phyloP scores from a whole-genome alignment of 1,140 invertebrate species.

The Drosophila kohkoa region DNA sequence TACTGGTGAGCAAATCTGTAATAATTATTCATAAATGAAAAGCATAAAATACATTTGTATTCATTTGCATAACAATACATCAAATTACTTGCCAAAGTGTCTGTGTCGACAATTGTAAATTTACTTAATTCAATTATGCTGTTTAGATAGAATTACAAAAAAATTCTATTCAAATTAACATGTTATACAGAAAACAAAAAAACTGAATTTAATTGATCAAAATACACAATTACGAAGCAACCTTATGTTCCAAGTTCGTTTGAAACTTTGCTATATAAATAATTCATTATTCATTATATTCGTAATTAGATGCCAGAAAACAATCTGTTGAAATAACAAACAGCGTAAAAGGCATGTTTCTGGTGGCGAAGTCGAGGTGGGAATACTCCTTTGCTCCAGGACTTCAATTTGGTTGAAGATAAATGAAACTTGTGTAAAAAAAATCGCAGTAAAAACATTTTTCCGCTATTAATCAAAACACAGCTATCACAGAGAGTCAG shows the following conservation, averaged over 20 bases:
- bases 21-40: slow-evolving; percentile 11
- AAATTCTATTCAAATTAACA: background rate
- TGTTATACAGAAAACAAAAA: slow-evolving; percentile 38
- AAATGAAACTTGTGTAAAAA: slow-evolving; percentile 9
- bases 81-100: slow-evolving; percentile 9
- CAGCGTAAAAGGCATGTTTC: background rate
- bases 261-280: slow-evolving; percentile 29
- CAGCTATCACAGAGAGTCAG: background rate
- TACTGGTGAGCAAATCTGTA: slow-evolving; percentile 23
- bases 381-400: background rate
- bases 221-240: background rate
- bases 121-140: slow-evolving; percentile 31
- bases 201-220: slow-evolving; percentile 17
- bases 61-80: slow-evolving; percentile 32
- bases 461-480: background rate
- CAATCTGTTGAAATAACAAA: slow-evolving; percentile 9
- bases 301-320: slow-evolving; percentile 27
- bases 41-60: slow-evolving; percentile 11
- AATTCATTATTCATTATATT: slow-evolving; percentile 46
- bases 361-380: background rate
- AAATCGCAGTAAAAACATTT: background rate
- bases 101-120: slow-evolving; percentile 21
- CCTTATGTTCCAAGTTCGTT: slow-evolving; percentile 1
- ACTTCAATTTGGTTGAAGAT: background rate
- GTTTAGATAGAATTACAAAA: background rate